Percentiles rank a stretch among this genome's conserved stretches.
These are phyloP conservation scores for Aphrophora alni DNA, from an alignment of 2,888 invertebrate genomes.

Conservation along the genomic window DNA sequence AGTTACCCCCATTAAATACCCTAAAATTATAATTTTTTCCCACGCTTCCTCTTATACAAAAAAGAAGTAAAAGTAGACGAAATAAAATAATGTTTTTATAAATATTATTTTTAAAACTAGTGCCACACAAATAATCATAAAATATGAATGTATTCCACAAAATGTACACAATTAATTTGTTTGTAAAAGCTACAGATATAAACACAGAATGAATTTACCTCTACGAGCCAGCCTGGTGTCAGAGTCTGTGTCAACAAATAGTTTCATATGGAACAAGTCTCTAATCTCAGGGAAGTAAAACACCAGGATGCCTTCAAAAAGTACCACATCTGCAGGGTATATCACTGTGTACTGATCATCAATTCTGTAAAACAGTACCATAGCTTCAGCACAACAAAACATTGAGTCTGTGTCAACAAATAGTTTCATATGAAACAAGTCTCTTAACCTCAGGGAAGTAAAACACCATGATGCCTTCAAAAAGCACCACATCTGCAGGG, in stretches of 20 bases:
- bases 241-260: slow-evolving; percentile 99
- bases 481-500: slow-evolving; percentile 84
- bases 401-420: slow-evolving; percentile 99
- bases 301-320: slow-evolving; percentile 97
- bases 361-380: slow-evolving; percentile 60
- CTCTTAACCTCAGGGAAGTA: slow-evolving; percentile 94
- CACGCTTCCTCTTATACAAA: no score
- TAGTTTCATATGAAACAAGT: slow-evolving; percentile 97
- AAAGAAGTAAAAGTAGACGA: no score
- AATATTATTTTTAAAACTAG: no score
- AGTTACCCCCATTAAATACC: no score
- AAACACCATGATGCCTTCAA: slow-evolving; percentile 98
- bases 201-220: slow-evolving; percentile 65
- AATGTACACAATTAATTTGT: no score
- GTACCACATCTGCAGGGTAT: slow-evolving; percentile 77
- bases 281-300: slow-evolving; percentile 97
- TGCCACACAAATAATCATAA: no score
- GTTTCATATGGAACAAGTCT: slow-evolving; percentile 97
- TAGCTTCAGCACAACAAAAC: no score
- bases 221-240: slow-evolving; percentile 95
- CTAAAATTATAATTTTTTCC: no score
- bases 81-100: no score
- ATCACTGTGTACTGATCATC: slow-evolving; percentile 50
- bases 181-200: no score
- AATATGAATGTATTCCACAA: no score